These are phyloP conservation scores for Cyrtorhinus lividipennis DNA, from an alignment of 1,140 invertebrate genomes.

Conservation along the genomic window DNA sequence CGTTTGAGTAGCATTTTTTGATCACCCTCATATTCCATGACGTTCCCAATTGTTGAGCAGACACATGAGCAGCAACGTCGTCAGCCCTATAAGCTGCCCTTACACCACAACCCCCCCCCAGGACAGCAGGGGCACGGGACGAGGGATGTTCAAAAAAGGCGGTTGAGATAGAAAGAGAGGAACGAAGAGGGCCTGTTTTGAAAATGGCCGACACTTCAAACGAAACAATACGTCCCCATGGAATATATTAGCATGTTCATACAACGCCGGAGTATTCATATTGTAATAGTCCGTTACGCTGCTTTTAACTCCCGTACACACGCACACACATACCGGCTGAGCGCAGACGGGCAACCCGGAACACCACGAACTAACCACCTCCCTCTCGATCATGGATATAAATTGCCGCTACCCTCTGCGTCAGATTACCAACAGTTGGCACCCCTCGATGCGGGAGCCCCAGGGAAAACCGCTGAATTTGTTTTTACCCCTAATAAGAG, in stretches of 20 bases:
- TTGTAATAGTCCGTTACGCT: background rate
- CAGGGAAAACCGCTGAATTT: background rate
- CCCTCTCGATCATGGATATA: too few species aligned
- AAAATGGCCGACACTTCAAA: constrained; percentile 1
- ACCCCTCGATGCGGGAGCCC: background rate
- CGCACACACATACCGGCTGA: too few species aligned
- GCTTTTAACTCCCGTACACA: background rate
- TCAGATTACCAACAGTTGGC: background rate
- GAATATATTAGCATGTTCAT: constrained; percentile 1
- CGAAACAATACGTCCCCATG: background rate
- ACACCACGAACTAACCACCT: too few species aligned
- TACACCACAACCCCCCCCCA: background rate
- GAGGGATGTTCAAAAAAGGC: too few species aligned
- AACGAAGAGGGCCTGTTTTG: background rate
- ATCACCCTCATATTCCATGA: too few species aligned
- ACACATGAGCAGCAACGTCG: background rate
- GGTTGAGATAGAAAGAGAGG: too few species aligned
- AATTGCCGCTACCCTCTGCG: background rate
- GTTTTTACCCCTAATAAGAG: too few species aligned
- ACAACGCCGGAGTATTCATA: background rate
- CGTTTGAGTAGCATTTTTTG: too few species aligned
- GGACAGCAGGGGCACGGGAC: too few species aligned
- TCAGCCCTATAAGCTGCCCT: background rate
- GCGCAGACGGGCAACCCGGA: background rate
- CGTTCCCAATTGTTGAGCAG: too few species aligned